These are phyloP conservation scores for Lerema accius DNA, from an alignment of 1,140 invertebrate genomes.

Conservation along the genomic window DNA sequence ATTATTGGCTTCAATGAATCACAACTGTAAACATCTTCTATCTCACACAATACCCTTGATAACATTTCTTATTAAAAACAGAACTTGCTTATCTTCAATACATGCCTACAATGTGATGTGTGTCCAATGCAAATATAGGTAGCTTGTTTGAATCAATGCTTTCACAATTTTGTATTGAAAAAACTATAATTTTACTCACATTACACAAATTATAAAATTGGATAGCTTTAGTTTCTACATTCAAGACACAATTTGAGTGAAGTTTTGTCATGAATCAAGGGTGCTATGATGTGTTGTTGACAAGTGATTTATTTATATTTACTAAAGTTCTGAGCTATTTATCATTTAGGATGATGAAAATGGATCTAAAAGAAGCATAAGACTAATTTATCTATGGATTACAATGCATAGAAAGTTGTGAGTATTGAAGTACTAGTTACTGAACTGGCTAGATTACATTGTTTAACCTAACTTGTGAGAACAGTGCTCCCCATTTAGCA, in stretches of 20 bases:
- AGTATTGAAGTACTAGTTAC: conserved; percentile 45
- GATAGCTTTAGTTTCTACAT: conserved; percentile 19
- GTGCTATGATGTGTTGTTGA: conserved; percentile 53
- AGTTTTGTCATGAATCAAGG: conserved; percentile 47
- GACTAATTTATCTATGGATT: conserved; percentile 24
- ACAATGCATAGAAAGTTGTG: conserved; percentile 73
- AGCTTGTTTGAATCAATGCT: conserved; percentile 38
- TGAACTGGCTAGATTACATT: conserved; percentile 11
- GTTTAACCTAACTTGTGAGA: conserved; percentile 9
- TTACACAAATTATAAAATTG: conserved; percentile 10
- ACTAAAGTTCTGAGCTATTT: conserved; percentile 7
- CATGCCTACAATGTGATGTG: conserved; percentile 32
- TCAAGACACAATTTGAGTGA: conserved; percentile 24
- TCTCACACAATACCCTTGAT: conserved; percentile 62
- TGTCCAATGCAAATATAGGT: conserved; percentile 42
- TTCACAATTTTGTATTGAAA: conserved; percentile 29
- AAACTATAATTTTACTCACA: conserved; percentile 27
- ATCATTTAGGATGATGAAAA: conserved; percentile 26
- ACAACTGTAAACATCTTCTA: conserved; percentile 64
- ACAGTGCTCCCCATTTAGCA: neutral
- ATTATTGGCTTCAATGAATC: conserved; percentile 54
- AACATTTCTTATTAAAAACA: conserved; percentile 70
- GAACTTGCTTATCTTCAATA: conserved; percentile 46
- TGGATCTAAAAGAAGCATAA: conserved; percentile 5
- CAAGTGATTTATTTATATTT: conserved; percentile 44